These are phyloP conservation scores for Trichopoda pennipes DNA, from an alignment of 2,888 invertebrate genomes.

Conservation along the genomic window DNA sequence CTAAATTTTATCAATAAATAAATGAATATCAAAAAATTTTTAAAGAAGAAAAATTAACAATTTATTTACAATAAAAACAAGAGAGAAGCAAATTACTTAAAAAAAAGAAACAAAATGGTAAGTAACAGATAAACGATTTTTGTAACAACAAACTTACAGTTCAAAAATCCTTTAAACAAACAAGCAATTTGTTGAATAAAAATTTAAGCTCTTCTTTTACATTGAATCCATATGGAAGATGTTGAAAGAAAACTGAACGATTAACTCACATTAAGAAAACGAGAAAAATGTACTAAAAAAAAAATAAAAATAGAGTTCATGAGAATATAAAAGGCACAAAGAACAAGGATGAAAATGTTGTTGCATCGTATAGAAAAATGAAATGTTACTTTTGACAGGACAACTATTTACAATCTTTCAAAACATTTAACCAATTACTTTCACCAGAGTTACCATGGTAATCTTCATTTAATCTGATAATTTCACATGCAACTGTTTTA, in stretches of 20 bases:
- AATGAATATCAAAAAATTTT: neutral
- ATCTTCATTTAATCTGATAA: conserved; percentile 3
- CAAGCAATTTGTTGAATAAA: conserved; percentile 45
- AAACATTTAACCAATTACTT: conserved; percentile 38
- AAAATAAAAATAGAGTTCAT: conserved; percentile 12
- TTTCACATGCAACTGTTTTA: neutral
- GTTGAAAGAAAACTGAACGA: conserved; percentile 24
- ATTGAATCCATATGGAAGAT: conserved; percentile 3
- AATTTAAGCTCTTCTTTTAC: conserved; percentile 2
- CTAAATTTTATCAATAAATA: neutral
- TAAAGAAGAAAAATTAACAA: neutral
- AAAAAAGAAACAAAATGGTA: conserved; percentile 56
- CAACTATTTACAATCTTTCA: conserved; percentile 17
- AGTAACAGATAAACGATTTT: conserved; percentile 23
- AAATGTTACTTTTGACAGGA: neutral
- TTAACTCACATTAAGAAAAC: conserved; percentile 38
- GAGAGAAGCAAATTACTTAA: neutral
- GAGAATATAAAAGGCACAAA: neutral
- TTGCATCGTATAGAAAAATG: neutral
- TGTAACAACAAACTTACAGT: neutral
- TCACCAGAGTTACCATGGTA: conserved; percentile 6
- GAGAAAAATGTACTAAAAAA: neutral
- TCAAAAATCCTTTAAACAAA: conserved; percentile 44
- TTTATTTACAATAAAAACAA: neutral
- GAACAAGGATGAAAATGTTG: neutral